Evolutionary conservation across 2,113 vertebrate species (phyloP).

Genomic region (Muntiacus muntjak): DNA sequence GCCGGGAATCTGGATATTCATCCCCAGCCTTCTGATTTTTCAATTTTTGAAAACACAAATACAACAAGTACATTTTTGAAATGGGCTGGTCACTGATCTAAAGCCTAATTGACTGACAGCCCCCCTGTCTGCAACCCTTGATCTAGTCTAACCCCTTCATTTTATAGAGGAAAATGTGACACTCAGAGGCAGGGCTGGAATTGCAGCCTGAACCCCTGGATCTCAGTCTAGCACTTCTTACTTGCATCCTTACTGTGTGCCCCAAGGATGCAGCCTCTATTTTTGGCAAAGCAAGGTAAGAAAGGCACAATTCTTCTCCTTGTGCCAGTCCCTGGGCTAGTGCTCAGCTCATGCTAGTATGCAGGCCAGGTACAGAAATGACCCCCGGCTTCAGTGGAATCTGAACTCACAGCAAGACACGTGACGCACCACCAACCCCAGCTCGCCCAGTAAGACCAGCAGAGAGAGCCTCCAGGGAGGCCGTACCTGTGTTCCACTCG

Average conservation of each 20-base stretch:
- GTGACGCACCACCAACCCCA: not conserved
- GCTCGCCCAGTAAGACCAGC: not conserved
- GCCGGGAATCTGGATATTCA: not conserved
- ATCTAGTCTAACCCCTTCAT: not conserved
- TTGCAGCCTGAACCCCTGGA: not conserved
- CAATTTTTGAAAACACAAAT: not conserved
- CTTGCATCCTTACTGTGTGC: not conserved
- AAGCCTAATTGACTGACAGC: not conserved
- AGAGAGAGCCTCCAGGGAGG: not conserved
- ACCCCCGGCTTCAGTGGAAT: not conserved
- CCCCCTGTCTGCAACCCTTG: not conserved
- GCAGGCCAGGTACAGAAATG: not conserved
- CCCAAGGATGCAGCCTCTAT: not conserved
- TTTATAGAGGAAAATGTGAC: not conserved
- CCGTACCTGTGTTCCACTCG: conserved; percentile 97
- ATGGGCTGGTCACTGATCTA: not conserved
- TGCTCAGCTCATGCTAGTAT: not conserved
- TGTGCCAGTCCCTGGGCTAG: not conserved
- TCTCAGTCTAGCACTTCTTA: not conserved
- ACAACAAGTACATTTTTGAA: not conserved
- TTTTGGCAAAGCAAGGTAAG: not conserved
- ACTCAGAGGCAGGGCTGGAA: not conserved
- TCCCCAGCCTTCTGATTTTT: not conserved
- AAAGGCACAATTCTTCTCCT: not conserved
- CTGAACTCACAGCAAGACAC: not conserved